These are phyloP conservation scores for Cataglyphis altisquamis DNA, from an alignment of 2,888 invertebrate genomes.

Conservation along the genomic window DNA sequence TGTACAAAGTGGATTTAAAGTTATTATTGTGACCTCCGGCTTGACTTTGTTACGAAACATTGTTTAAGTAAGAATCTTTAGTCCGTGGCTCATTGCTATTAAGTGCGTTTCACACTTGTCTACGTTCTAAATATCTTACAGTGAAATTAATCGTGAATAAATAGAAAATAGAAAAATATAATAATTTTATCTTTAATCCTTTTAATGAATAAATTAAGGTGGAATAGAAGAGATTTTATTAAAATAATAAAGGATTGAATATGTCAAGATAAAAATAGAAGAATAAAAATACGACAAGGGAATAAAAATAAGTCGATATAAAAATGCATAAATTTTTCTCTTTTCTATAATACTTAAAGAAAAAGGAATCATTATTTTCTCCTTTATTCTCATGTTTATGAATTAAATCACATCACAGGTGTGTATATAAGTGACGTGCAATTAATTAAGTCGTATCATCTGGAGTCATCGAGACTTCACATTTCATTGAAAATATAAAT, in stretches of 20 bases:
- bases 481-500: neutral
- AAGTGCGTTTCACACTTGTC: neutral
- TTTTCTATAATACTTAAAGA: neutral
- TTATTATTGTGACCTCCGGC: constrained; percentile 53
- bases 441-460: neutral
- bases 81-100: constrained; percentile 20
- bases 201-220: neutral
- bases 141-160: neutral
- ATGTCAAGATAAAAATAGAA: neutral
- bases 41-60: constrained; percentile 50
- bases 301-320: neutral
- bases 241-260: neutral
- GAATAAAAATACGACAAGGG: neutral
- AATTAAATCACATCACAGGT: neutral
- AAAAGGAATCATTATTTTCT: neutral
- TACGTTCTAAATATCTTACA: neutral
- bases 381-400: neutral
- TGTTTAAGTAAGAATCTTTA: constrained; percentile 45
- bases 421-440: no score
- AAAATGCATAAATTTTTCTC: neutral
- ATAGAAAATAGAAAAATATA: neutral
- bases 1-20: constrained; percentile 49
- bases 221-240: neutral
- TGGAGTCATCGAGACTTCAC: neutral
- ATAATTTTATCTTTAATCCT: neutral